Conservation (phyloP, 2,113 vertebrate genomes). For the Spizaetus ornatus region DNA sequence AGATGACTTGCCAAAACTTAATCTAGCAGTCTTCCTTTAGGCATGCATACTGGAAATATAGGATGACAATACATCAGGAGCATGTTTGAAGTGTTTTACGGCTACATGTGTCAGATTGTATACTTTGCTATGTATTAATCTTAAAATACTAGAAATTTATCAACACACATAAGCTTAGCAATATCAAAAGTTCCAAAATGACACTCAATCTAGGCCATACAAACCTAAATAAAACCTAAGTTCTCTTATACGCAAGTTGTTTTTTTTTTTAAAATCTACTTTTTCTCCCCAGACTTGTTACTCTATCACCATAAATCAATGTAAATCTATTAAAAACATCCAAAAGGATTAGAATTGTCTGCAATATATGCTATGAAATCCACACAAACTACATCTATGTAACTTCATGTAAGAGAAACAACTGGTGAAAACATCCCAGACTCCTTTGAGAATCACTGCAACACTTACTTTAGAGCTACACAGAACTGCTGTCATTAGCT, state of each 20-base stretch:
- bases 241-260: neutral
- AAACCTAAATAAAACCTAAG: neutral
- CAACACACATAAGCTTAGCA: neutral
- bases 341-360: neutral
- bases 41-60: neutral
- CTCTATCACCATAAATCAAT: neutral
- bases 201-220: neutral
- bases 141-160: neutral
- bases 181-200: neutral
- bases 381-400: neutral
- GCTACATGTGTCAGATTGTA: neutral
- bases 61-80: neutral
- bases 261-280: neutral
- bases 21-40: neutral
- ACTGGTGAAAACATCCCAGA: neutral
- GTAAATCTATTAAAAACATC: neutral
- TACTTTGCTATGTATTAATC: neutral
- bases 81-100: neutral
- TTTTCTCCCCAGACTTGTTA: neutral
- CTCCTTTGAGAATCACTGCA: neutral
- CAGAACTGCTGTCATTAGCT: neutral
- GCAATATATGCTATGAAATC: neutral
- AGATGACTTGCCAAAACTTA: neutral
- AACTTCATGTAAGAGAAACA: neutral
- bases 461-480: neutral